Conservation (phyloP, 2,113 vertebrate genomes). For the Rhadina sibilatrix region DNA sequence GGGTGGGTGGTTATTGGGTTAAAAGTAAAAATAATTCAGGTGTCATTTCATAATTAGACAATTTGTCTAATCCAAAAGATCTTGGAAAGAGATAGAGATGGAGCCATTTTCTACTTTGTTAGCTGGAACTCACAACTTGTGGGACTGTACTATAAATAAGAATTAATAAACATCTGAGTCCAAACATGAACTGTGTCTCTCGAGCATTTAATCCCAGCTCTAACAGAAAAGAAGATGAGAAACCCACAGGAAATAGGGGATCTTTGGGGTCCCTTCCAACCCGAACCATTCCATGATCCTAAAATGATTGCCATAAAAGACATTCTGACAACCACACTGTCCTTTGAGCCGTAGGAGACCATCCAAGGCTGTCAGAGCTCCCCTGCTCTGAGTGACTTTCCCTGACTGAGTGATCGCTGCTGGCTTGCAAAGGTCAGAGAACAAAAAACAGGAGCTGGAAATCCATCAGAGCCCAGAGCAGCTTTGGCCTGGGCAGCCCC, state of each 20-base stretch:
- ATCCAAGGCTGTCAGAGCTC: neutral
- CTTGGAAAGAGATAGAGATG: neutral
- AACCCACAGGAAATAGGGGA: neutral
- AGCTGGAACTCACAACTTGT: neutral
- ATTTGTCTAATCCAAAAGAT: neutral
- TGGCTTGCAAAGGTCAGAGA: slow-evolving; percentile 18
- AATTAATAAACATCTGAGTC: neutral
- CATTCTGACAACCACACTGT: neutral
- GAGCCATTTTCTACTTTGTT: neutral
- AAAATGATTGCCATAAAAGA: neutral
- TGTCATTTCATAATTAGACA: neutral
- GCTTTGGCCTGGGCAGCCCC: neutral
- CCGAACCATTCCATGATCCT: neutral
- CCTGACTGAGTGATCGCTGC: neutral
- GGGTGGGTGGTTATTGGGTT: neutral
- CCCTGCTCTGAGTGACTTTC: neutral
- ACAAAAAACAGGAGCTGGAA: neutral
- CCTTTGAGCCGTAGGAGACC: neutral
- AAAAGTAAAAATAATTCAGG: neutral
- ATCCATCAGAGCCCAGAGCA: neutral
- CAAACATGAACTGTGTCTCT: neutral
- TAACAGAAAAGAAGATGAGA: neutral
- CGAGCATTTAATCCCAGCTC: neutral
- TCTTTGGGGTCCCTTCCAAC: neutral
- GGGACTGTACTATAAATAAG: neutral